Evolutionary conservation across 2,797 vertebrate species (phyloP), one percentile per base, ranked within the genome.

Genomic region (Coendou prehensilis): DNA sequence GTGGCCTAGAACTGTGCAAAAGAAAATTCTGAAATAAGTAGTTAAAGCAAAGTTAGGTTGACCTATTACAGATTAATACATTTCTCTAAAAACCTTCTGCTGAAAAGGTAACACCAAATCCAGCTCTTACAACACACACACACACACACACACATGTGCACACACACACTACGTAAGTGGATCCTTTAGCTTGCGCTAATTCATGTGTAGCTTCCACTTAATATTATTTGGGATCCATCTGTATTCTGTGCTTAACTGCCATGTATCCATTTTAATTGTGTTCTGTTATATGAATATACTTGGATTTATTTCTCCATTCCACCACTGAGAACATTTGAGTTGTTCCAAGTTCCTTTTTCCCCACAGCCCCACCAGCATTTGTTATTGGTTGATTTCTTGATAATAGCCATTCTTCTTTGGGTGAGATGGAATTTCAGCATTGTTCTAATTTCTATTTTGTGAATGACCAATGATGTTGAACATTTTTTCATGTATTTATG

Each of bases 21-120:
- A 57, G 30, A 89, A 76, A 69, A 67, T 89, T 50, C 50, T 84
- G 28, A 45, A 47, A 75, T 83, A 93, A n/a, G n/a, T 87, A 37
- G 63, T 13, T n/a, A 81, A 23, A 73, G 47, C 15, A 56, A 64
- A 75, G n/a, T 47, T 75, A 63, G 54, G 9, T 28, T 45, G 56
- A 52, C 45, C 52, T 50, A 23, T 28, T 88, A 56, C 56, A 83
- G 56, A 73, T 93, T n/a, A 73, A 13, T 52, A 71, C 30, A 37
- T 17, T 33, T 13, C 4, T 23, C 37, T 47, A 33, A 9, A 10
- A 63, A 54, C 26, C 13, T 93, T 82, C 28, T 50, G 37, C 50
- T 61, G 2, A 57, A 57, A 67, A 57, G 30, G 15, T n/a, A 83
- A 82, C 13, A 6, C 54, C 23, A 63, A 45, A 75, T 47, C n/a